Percentiles rank a stretch among this genome's conserved stretches.
These are phyloP conservation scores for Hapalemur alaotrensis DNA, from an alignment of 2,797 vertebrate genomes.

Conservation along the genomic window DNA sequence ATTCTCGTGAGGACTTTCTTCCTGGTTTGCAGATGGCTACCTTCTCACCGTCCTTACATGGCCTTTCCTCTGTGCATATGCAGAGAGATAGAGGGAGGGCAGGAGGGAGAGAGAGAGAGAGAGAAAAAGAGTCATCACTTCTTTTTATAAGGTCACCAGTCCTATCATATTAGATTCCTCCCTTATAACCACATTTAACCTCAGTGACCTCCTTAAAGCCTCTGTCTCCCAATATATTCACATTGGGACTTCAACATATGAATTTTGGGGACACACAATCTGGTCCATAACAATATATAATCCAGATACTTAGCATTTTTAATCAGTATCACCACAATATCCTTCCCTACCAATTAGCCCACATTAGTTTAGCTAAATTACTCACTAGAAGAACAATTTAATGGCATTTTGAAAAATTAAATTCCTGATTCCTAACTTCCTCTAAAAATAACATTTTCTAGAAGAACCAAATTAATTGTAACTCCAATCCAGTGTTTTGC, in stretches of 20 bases:
- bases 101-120: background rate
- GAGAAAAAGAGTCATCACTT: too few species aligned
- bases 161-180: background rate
- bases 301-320: background rate
- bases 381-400: background rate
- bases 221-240: background rate
- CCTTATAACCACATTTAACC: background rate
- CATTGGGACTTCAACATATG: background rate
- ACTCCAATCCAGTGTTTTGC: background rate
- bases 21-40: background rate
- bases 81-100: background rate
- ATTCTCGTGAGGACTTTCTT: background rate
- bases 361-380: background rate
- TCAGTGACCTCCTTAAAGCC: background rate
- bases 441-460: background rate
- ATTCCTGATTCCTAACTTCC: constrained; percentile 2
- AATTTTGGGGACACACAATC: background rate
- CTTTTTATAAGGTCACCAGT: background rate
- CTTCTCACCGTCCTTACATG: background rate
- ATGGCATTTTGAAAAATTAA: constrained; percentile 14
- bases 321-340: background rate
- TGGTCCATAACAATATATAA: background rate
- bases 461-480: background rate
- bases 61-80: background rate
- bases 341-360: background rate